Conservation (phyloP, 2,888 invertebrate genomes). For the Morpho achilles region DNA sequence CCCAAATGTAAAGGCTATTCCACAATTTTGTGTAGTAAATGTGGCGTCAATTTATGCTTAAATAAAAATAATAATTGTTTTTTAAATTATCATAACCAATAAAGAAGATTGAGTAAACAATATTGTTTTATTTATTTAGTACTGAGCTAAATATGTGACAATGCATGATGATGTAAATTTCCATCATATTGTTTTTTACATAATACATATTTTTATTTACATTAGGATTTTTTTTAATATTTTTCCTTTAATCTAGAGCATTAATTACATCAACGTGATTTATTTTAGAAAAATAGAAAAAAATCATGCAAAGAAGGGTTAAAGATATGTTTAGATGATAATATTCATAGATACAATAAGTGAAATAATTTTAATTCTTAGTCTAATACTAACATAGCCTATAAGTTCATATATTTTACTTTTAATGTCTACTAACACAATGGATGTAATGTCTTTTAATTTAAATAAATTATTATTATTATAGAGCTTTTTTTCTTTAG, state of each 20-base stretch:
- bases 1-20: slow-evolving; percentile 43
- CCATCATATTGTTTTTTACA: slow-evolving; percentile 34
- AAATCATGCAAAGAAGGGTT: slow-evolving; percentile 34
- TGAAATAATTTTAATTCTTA: no score
- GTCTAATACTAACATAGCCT: no score
- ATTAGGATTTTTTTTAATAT: slow-evolving; percentile 28
- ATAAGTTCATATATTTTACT: no score
- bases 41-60: slow-evolving; percentile 39
- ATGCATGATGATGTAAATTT: slow-evolving; percentile 35
- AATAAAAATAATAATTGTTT: slow-evolving; percentile 38
- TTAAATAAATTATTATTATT: no score
- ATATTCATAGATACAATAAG: no score
- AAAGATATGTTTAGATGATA: slow-evolving; percentile 18
- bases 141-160: slow-evolving; percentile 32
- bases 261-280: slow-evolving; percentile 36
- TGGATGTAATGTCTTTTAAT: no score
- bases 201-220: slow-evolving; percentile 30
- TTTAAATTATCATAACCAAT: slow-evolving; percentile 38
- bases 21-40: slow-evolving; percentile 42
- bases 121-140: slow-evolving; percentile 28
- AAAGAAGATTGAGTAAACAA: slow-evolving; percentile 22
- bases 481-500: no score
- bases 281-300: slow-evolving; percentile 33
- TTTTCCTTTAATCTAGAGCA: slow-evolving; percentile 40
- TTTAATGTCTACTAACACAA: no score